Conservation (phyloP, 2,888 invertebrate species). For the Drosophila merina region DNA sequence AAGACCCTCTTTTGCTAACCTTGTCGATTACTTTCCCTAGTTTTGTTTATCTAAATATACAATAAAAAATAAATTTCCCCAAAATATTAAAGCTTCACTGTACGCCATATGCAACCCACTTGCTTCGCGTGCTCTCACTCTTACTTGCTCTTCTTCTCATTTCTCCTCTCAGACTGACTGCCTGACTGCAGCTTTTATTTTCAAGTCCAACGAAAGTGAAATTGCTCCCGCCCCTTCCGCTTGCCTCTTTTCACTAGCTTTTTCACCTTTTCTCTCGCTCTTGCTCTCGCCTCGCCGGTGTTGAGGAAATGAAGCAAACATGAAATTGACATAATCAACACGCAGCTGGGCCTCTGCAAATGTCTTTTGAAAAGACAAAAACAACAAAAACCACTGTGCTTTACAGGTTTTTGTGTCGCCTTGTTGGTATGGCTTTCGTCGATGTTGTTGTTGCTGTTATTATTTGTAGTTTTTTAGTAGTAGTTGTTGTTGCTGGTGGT, state of each 20-base stretch:
- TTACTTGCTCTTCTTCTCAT: slow-evolving; percentile 18
- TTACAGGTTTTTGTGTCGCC: slow-evolving; percentile 74
- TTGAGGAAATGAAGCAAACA: slow-evolving; percentile 79
- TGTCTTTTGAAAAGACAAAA: slow-evolving; percentile 52
- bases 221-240: slow-evolving; percentile 49
- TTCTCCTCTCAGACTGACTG: slow-evolving; percentile 17
- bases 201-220: slow-evolving; percentile 81
- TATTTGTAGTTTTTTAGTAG: slow-evolving; percentile 14
- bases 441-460: slow-evolving; percentile 12
- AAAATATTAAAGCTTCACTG: slow-evolving; percentile 42
- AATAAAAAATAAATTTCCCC: background rate
- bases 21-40: no score
- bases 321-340: slow-evolving; percentile 79
- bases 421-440: slow-evolving; percentile 63
- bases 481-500: slow-evolving; percentile 25
- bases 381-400: slow-evolving; percentile 55
- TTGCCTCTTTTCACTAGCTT: slow-evolving; percentile 10
- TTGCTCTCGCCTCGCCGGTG: slow-evolving; percentile 3
- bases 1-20: background rate
- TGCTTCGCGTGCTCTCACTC: slow-evolving; percentile 27
- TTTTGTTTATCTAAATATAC: background rate
- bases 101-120: slow-evolving; percentile 49
- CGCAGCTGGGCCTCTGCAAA: slow-evolving; percentile 62
- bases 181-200: slow-evolving; percentile 59
- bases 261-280: slow-evolving; percentile 22